Evolutionary conservation across 2,888 invertebrate species (phyloP), one percentile per base, ranked within the genome.

Genomic region (Augiades crinisus): DNA sequence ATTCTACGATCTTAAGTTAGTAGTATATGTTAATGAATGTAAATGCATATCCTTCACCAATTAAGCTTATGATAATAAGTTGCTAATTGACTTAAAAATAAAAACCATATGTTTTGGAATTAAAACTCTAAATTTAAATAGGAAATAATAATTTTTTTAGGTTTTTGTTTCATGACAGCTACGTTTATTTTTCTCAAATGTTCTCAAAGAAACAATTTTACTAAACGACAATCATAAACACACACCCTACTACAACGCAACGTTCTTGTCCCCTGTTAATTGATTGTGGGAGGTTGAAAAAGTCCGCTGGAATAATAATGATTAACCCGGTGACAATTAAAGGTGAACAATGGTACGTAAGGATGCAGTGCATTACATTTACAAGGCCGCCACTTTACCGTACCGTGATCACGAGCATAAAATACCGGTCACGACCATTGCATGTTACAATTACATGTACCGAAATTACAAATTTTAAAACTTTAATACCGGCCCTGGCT

Each of bases 251-350:
- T 13, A 34, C 10, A 12, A 17, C 33, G 49, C 49, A 31, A 58
- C 59, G 61, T 57, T 63, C 56, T 62, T 56, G 64, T 65, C 65
- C 49, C 50, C 56, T 54, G 60, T 54, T 72, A 73, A 79, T 73
- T 70, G 62, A 59, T 53, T 47, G 79, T 80, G 70, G 80, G 78
- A 73, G 78, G 69, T 55, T 56, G 61, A 72, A 75, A 72, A 60
- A 62, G 51, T 57, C 68, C 62, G 52, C 50, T 66, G 57, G 56
- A 63, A 63, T 71, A 79, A 63, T 72, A 79, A 80, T 72, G 27
- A 74, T 65, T 72, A 69, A 67, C 70, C 75, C 70, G 67, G 68
- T 59, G 64, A 60, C 65, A 60, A 67, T 68, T 67, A 63, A 61
- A 47, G 47, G 47, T 49, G 49, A 49, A 49, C 49, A 49, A 41